phyloP scores from a whole-genome alignment of 1,140 invertebrate species.

The Phortica variegata region DNA sequence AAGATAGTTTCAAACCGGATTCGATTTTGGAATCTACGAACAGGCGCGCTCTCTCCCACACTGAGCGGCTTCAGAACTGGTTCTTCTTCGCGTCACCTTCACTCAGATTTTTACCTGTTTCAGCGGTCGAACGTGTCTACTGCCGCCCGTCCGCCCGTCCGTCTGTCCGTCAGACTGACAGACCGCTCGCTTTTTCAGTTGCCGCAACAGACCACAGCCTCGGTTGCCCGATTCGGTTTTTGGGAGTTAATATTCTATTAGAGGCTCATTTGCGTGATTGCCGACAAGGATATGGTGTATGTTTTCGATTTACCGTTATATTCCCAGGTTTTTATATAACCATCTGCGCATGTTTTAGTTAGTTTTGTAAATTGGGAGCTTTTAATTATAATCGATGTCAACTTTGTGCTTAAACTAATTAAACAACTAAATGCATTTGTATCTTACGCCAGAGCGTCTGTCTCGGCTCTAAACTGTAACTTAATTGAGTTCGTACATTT shows the following conservation, averaged over 20 bases:
- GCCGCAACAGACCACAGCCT: slow-evolving; percentile 6
- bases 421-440: too few species aligned
- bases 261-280: slow-evolving; percentile 55
- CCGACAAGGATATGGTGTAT: slow-evolving; percentile 39
- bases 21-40: background rate
- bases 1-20: slow-evolving; percentile 6
- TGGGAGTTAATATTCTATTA: slow-evolving; percentile 56
- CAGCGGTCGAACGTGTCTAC: background rate
- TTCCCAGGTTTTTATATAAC: background rate
- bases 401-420: too few species aligned
- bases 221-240: slow-evolving; percentile 32
- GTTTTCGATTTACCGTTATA: background rate
- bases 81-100: slow-evolving; percentile 10
- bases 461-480: too few species aligned
- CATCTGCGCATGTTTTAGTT: slow-evolving; percentile 11
- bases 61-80: slow-evolving; percentile 20
- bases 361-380: too few species aligned
- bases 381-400: too few species aligned
- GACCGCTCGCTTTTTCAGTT: slow-evolving; percentile 12
- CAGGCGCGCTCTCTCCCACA: slow-evolving; percentile 2
- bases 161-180: slow-evolving; percentile 2
- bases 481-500: slow-evolving; percentile 19
- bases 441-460: too few species aligned
- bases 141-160: too few species aligned
- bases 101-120: slow-evolving; percentile 33